Percentiles rank a stretch among this genome's conserved stretches.
phyloP scores from a whole-genome alignment of 2,113 vertebrate genomes.

The Gorsachius goisagi region DNA sequence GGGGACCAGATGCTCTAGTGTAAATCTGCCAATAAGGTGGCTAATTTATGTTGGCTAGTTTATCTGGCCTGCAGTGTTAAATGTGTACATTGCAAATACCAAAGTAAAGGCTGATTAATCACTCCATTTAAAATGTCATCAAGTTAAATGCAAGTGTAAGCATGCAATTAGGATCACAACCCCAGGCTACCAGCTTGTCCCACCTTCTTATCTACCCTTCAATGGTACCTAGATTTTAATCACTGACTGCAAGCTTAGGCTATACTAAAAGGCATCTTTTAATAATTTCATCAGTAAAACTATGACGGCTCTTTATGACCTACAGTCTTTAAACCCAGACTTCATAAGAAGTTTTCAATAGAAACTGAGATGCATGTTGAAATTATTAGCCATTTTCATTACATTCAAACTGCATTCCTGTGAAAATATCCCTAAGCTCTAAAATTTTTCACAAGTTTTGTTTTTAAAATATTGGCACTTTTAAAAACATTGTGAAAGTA shows the following conservation, averaged over 20 bases:
- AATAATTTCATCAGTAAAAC: neutral
- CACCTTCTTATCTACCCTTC: neutral
- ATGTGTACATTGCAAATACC: neutral
- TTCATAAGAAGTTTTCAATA: neutral
- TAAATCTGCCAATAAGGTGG: neutral
- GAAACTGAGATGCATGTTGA: neutral
- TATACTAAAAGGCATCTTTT: neutral
- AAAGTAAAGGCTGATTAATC: conserved; percentile 9
- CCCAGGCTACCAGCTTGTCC: neutral
- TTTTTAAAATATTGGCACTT: neutral
- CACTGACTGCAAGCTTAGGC: neutral
- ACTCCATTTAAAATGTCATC: conserved; percentile 24
- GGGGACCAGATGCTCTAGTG: neutral
- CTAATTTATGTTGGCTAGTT: conserved; percentile 36
- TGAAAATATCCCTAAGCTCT: neutral
- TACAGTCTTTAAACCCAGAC: neutral
- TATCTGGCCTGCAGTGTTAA: neutral
- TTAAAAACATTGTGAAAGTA: neutral
- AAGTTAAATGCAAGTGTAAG: neutral
- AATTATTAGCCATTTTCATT: neutral
- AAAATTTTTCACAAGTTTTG: neutral
- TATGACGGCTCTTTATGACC: neutral
- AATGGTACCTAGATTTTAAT: neutral
- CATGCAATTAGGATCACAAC: neutral
- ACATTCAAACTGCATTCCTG: neutral